Conservation (phyloP, 2,113 vertebrate species). For the Gracilinanus agilis region DNA sequence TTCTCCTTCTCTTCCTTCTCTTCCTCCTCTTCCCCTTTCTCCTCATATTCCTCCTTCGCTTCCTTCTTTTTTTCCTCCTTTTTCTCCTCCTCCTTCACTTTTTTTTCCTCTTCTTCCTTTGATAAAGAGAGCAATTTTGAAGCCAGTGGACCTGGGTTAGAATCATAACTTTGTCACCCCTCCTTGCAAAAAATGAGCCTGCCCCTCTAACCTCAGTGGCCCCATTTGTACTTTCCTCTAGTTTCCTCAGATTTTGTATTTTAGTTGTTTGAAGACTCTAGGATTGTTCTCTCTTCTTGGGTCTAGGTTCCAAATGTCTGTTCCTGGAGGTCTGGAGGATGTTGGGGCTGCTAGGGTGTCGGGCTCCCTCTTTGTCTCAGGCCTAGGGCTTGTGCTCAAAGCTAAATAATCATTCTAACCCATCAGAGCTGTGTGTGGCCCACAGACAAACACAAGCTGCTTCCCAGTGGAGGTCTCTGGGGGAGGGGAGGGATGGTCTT, state of each 20-base stretch:
- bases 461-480: background rate
- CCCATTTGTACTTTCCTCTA: background rate
- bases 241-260: background rate
- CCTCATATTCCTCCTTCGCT: background rate
- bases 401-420: background rate
- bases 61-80: background rate
- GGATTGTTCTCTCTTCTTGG: background rate
- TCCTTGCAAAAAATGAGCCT: background rate
- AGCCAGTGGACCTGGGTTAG: background rate
- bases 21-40: background rate
- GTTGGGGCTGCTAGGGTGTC: background rate
- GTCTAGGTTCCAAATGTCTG: background rate
- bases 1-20: fast-evolving
- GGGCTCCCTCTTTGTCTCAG: background rate
- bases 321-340: background rate
- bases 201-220: background rate
- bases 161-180: background rate
- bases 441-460: constrained; percentile 1
- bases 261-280: background rate
- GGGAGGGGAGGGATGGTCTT: background rate
- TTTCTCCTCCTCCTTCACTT: background rate
- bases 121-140: too few species aligned
- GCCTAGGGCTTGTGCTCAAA: background rate
- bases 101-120: background rate
- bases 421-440: constrained; percentile 6